phyloP scores from a whole-genome alignment of 92 coral and sea anemone genomes.

The Paragorgia papillata region DNA sequence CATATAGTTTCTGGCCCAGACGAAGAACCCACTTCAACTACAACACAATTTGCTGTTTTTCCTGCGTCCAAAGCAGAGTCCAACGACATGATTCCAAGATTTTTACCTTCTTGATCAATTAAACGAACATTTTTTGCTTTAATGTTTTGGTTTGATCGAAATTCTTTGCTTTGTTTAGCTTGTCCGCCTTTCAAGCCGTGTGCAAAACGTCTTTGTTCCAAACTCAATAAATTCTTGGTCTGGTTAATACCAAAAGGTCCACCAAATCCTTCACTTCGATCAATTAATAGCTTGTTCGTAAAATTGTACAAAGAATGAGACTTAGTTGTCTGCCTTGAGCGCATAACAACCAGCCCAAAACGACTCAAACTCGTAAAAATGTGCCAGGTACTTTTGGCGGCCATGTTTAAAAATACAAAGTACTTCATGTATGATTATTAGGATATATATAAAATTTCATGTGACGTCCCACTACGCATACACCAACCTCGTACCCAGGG shows the following conservation, averaged over 20 bases:
- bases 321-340: neutral
- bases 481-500: no score
- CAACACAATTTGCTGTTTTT: conserved; percentile 10
- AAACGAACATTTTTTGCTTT: conserved; percentile 34
- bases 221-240: neutral
- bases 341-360: neutral
- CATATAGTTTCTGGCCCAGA: conserved; percentile 33
- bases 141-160: conserved; percentile 13
- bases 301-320: neutral
- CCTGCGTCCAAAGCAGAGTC: conserved; percentile 21
- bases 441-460: no score
- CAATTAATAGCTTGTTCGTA: neutral
- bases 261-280: neutral
- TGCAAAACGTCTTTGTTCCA: neutral
- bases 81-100: conserved; percentile 41
- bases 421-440: no score
- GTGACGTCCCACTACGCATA: no score
- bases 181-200: neutral
- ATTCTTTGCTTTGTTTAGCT: conserved; percentile 9
- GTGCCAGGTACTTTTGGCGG: neutral
- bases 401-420: no score
- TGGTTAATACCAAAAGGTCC: neutral
- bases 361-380: neutral
- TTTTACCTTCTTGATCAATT: conserved; percentile 40
- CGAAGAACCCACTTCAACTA: conserved; percentile 26